Evolutionary conservation across 2,888 invertebrate genomes (phyloP).

Genomic region (Coleophora deauratella): DNA sequence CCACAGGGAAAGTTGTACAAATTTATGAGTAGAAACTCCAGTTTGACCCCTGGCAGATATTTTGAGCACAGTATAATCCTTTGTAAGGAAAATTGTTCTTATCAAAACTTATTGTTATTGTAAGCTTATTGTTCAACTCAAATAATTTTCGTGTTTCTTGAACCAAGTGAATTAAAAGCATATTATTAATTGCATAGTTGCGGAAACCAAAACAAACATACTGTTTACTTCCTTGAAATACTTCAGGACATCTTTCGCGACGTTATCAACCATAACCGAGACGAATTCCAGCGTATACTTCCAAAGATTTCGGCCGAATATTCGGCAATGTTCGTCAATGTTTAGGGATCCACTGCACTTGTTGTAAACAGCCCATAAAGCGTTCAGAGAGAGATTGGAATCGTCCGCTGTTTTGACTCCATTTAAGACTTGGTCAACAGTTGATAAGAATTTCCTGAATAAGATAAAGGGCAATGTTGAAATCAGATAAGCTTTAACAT

Average conservation of each 20-base stretch:
- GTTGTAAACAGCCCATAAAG: slow-evolving; percentile 37
- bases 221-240: slow-evolving; percentile 59
- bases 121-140: no score
- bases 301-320: slow-evolving; percentile 35
- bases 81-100: no score
- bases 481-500: neutral
- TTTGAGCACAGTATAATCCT: no score
- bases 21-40: no score
- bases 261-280: slow-evolving; percentile 37
- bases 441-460: slow-evolving; percentile 45
- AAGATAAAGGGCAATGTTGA: neutral
- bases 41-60: no score
- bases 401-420: slow-evolving; percentile 32
- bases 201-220: no score
- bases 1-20: no score
- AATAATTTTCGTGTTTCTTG: no score
- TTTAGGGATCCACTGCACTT: slow-evolving; percentile 26
- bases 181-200: no score
- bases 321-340: slow-evolving; percentile 30
- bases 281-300: slow-evolving; percentile 39
- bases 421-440: slow-evolving; percentile 48
- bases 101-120: no score
- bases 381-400: slow-evolving; percentile 28
- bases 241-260: slow-evolving; percentile 39
- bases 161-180: no score